Conservation (phyloP, 2,888 invertebrate genomes). For the Anthophora plumipes region DNA sequence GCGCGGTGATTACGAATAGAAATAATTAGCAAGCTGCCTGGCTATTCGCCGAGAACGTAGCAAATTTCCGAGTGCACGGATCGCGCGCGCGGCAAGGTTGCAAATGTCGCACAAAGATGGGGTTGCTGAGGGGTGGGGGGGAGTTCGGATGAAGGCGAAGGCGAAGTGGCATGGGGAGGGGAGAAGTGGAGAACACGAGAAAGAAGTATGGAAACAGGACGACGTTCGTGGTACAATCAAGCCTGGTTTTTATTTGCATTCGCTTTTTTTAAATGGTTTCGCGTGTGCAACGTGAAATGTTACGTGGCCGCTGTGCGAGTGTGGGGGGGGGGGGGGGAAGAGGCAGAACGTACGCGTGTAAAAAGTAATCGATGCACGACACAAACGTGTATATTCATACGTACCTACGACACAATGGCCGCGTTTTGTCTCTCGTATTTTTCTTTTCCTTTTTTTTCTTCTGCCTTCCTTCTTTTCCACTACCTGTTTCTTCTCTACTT, state of each 20-base stretch:
- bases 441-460: not conserved
- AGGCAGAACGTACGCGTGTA: not conserved
- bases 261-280: constrained; percentile 43
- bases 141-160: too few species aligned
- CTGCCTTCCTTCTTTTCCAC: not conserved
- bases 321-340: too few species aligned
- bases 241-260: constrained; percentile 41
- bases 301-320: too few species aligned
- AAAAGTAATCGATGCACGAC: constrained; percentile 38
- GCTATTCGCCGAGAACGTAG: not conserved
- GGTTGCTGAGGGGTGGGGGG: not conserved
- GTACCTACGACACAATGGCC: not conserved
- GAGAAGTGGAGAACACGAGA: not conserved
- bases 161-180: too few species aligned
- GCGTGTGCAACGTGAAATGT: constrained; percentile 16
- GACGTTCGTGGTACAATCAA: constrained; percentile 30
- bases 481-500: not conserved
- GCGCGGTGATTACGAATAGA: not conserved
- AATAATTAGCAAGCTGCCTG: not conserved
- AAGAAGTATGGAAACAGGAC: not conserved
- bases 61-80: constrained; percentile 14
- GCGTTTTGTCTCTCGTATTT: constrained; percentile 4
- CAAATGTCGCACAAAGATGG: not conserved
- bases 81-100: not conserved
- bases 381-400: constrained; percentile 25